These are phyloP conservation scores for Ridgeia piscesae DNA, from an alignment of 1,140 invertebrate genomes.

Conservation along the genomic window DNA sequence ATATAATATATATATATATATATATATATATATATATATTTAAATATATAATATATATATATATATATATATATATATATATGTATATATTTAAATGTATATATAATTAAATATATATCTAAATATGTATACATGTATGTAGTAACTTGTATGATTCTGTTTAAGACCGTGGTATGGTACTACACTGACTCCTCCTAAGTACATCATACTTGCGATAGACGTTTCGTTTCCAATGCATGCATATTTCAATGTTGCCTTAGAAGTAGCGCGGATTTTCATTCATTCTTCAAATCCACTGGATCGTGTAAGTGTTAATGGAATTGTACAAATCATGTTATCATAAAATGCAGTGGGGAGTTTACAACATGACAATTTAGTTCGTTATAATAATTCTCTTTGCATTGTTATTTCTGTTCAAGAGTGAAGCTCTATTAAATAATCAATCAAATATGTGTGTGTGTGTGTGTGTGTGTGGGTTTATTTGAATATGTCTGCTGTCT, in stretches of 20 bases:
- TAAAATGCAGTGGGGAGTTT: not conserved
- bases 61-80: too few relatives aligned
- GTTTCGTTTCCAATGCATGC: not conserved
- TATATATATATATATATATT: too few relatives aligned
- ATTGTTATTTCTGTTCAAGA: too few relatives aligned
- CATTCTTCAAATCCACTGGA: not conserved
- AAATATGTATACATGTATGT: not conserved
- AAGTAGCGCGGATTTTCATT: not conserved
- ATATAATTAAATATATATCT: too few relatives aligned
- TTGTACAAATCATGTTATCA: not conserved
- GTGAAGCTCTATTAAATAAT: too few relatives aligned
- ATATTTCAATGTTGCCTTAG: not conserved
- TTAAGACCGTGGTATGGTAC: not conserved
- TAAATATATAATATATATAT: too few relatives aligned
- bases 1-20: too few relatives aligned
- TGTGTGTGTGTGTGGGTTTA: not conserved
- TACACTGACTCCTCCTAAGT: not conserved
- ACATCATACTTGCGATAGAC: not conserved
- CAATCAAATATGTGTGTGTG: not conserved
- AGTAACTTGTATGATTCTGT: not conserved
- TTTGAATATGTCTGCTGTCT: not conserved
- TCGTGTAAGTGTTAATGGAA: not conserved
- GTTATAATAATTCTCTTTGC: not conserved
- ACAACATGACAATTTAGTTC: not conserved
- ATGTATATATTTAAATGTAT: too few relatives aligned